These are phyloP conservation scores for Delphinus delphis DNA, from an alignment of 2,113 vertebrate genomes.

Conservation along the genomic window DNA sequence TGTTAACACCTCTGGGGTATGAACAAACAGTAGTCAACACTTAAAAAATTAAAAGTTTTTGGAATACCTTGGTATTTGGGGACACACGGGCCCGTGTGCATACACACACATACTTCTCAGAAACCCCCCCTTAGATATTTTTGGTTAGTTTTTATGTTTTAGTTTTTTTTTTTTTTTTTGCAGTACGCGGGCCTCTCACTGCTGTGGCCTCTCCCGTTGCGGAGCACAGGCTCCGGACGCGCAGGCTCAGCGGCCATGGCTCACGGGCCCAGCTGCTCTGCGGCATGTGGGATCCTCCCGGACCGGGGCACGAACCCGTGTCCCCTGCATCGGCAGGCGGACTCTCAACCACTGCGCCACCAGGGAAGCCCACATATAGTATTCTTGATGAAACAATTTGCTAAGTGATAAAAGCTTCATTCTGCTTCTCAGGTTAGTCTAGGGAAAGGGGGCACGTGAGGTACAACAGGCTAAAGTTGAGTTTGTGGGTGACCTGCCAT, in stretches of 20 bases:
- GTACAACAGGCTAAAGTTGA: not conserved
- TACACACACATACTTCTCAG: not conserved
- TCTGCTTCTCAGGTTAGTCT: not conserved
- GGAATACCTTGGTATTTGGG: constrained; percentile 51
- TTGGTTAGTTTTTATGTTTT: not conserved
- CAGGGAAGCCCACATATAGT: not conserved
- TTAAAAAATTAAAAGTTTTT: constrained; percentile 45
- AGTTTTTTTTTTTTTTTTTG: not conserved
- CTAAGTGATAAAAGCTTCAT: not conserved
- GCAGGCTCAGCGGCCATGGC: too few species aligned
- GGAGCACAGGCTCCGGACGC: too few species aligned
- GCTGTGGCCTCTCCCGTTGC: too few species aligned
- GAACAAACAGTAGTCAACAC: constrained; percentile 90
- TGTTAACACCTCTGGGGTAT: constrained; percentile 91
- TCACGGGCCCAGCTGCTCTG: too few species aligned
- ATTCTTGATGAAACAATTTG: not conserved
- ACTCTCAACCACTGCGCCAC: too few species aligned
- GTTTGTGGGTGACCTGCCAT: not conserved
- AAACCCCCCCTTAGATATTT: not conserved
- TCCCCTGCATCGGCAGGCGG: too few species aligned
- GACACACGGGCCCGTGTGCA: constrained; percentile 27
- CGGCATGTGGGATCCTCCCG: too few species aligned
- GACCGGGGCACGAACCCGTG: too few species aligned
- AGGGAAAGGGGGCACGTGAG: not conserved
- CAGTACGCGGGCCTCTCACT: too few species aligned